Base-by-base conservation (phyloP, 92 coral and sea anemone species). In the Porites rus region DNA sequence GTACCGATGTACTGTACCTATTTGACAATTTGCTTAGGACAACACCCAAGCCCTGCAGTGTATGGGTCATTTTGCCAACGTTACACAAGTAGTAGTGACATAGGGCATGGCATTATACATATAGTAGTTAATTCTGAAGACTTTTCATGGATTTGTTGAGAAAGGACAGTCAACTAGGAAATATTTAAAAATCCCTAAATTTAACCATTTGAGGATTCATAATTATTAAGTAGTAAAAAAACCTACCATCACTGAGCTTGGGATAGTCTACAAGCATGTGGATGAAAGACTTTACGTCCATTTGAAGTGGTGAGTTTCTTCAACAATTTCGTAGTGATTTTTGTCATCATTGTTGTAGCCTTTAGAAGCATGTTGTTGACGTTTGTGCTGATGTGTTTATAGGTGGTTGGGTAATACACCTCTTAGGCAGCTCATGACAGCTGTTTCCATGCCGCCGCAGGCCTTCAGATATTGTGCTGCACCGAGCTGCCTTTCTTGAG, bases 301-400 rank as follows among this genome's bases (percentile, higher is more conserved):
- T 51, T 62, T 77, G 18, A 69, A 68, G 77, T 81, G 86, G 86
- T 81, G 86, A 81, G 77, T 81, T 70, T 38, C 59, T 31, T 56
- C 77, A 81, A 64, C 53, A n/a, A 28, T 82, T 65, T 73, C 46
- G 53, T 73, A 61, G 22, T 63, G 64, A 51, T 38, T 73, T 83
- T 83, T 59, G 61, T 51, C 72, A 43, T 7, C 21, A 6, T 69
- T 19, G 16, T 72, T 73, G n/a, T 28, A 9, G 17, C 72, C 65
- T 70, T 73, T 83, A 46, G 63, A 51, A 63, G 76, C 59, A 75
- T 53, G 22, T 65, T 76, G 81, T 85, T 85, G 82, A 85, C 56
- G 69, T 82, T 38, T 54, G 73, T 85, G 67, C 76, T 75, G 77
- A 85, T 85, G 88, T 85, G 88, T 85, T 85, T 76, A 69, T 85